Base-by-base conservation (phyloP, 2,797 vertebrate species). In the Muraenolepis orangiensis region DNA sequence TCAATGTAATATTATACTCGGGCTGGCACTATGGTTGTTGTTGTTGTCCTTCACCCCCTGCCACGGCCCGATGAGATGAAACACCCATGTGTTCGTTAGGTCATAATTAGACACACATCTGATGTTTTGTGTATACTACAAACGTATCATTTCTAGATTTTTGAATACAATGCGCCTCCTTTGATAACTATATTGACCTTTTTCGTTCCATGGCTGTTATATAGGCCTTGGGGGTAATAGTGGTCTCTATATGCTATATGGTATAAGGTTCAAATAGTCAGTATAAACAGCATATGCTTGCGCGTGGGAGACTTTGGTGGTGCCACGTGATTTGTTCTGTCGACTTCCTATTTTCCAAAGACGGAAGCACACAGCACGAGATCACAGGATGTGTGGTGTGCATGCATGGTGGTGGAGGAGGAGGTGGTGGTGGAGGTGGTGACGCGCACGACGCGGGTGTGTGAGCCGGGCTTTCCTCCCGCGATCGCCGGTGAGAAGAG, bases 331-430 rank as follows among this genome's bases (percentile, higher is more conserved):
- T 81, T 84, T 87, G 79, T 89, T 89, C 80, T 82, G 84, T 78
- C 77, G 80, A 82, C 86, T 86, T 88, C 81, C 84, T 86, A 74
- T 82, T 84, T 90, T 86, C 85, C 85, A 87, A 93, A 86, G 78
- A 78, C 61, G 85, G 84, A 90, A 92, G 89, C 84, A 85, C 94
- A 93, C 93, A 94, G 91, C 94, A 91, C 72, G 73, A 81, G 74
- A 84, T 74, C 77, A 92, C 87, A 91, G 88, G 92, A 94, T 90
- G 91, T 87, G 74, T n/a, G n/a, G n/a, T n/a, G n/a, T n/a, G n/a
- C n/a, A n/a, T n/a, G n/a, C n/a, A n/a, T n/a, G n/a, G n/a, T n/a
- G n/a, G n/a, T n/a, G n/a, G n/a, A n/a, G n/a, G n/a, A n/a, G n/a
- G n/a, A n/a, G n/a, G n/a, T n/a, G n/a, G n/a, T n/a, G n/a, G n/a